These are phyloP conservation scores for Tolmerus cingulatus DNA, from an alignment of 2,888 invertebrate species.

Conservation along the genomic window DNA sequence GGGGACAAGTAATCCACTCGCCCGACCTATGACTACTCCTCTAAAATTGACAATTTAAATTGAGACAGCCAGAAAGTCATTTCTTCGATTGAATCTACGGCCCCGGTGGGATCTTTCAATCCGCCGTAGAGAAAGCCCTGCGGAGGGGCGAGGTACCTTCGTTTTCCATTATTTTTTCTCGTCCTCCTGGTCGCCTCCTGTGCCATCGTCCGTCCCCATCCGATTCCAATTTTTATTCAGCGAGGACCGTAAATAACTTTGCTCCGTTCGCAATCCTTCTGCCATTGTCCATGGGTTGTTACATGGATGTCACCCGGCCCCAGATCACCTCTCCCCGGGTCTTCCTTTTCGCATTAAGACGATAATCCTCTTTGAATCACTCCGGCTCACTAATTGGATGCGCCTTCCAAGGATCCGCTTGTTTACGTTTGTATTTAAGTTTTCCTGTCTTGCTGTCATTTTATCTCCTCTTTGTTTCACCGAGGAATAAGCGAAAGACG, in stretches of 20 bases:
- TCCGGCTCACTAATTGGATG: constrained; percentile 41
- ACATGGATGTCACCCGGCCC: constrained; percentile 8
- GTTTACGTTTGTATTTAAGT: constrained; percentile 41
- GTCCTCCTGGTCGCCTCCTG: not conserved
- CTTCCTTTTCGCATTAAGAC: constrained; percentile 31
- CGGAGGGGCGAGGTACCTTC: not conserved
- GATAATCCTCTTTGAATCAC: constrained; percentile 41
- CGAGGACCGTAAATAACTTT: constrained; percentile 27
- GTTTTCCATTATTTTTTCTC: not conserved
- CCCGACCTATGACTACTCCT: not conserved
- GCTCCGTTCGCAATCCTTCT: constrained; percentile 4
- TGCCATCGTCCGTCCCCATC: not conserved
- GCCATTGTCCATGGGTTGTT: constrained; percentile 27
- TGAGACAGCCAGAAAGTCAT: constrained; percentile 7
- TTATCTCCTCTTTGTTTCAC: constrained; percentile 30
- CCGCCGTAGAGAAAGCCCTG: not conserved
- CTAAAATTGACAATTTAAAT: constrained; percentile 20
- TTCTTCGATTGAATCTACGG: constrained; percentile 17
- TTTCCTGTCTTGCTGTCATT: constrained; percentile 32
- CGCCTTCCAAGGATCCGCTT: constrained; percentile 37
- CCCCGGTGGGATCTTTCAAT: not conserved
- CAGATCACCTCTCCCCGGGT: not conserved
- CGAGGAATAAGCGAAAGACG: constrained; percentile 10
- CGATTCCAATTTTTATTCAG: constrained; percentile 12
- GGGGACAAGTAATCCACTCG: not conserved